These are phyloP conservation scores for Steinernema feltiae DNA, from an alignment of 1,140 invertebrate genomes.

Conservation along the genomic window DNA sequence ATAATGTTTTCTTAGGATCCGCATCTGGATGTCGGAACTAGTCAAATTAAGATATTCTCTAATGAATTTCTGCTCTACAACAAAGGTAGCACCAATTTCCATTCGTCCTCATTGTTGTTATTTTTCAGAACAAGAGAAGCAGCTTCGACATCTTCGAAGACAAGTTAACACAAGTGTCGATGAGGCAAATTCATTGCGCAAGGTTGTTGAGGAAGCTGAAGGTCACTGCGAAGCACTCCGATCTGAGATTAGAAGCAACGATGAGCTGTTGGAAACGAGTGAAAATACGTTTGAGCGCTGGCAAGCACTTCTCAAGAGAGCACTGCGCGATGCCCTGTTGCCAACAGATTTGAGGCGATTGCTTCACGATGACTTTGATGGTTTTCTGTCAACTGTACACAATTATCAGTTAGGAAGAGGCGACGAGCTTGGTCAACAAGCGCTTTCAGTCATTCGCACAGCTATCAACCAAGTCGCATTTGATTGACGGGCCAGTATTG, in stretches of 20 bases:
- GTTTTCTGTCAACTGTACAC: neutral
- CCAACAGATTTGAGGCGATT: neutral
- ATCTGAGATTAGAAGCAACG: neutral
- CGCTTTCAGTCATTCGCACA: neutral
- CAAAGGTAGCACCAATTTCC: neutral
- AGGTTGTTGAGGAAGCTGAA: neutral
- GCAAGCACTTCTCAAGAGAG: neutral
- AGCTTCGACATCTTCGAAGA: neutral
- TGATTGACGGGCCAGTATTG: neutral
- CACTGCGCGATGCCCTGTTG: neutral
- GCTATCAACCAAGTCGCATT: neutral
- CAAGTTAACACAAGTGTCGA: neutral
- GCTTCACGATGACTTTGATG: neutral
- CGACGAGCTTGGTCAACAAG: neutral
- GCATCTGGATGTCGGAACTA: neutral
- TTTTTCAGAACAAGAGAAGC: neutral
- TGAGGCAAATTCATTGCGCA: neutral
- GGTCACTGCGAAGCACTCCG: neutral
- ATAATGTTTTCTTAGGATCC: neutral
- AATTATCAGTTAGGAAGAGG: neutral
- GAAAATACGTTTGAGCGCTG: neutral
- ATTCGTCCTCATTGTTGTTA: neutral
- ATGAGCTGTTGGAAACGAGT: neutral
- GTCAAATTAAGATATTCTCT: neutral
- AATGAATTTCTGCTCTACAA: neutral